Evolutionary conservation across 2,888 invertebrate species (phyloP).

Genomic region (Sepioteuthis lessoniana): DNA sequence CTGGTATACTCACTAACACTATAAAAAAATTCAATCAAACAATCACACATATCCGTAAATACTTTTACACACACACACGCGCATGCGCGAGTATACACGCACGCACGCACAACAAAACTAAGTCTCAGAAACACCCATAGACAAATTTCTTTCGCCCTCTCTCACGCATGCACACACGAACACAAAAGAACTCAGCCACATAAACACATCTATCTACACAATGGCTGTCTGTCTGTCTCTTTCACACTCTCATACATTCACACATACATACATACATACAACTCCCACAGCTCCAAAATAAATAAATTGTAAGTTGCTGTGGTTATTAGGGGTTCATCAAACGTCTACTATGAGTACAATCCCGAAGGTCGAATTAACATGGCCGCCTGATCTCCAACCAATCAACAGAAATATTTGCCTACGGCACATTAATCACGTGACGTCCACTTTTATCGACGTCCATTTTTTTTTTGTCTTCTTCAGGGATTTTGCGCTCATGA

Average conservation of each 20-base stretch:
- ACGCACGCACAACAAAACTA: too few relatives aligned
- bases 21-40: too few relatives aligned
- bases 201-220: neutral
- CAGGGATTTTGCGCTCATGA: neutral
- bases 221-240: too few relatives aligned
- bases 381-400: slow-evolving; percentile 21
- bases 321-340: neutral
- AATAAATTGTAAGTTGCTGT: slow-evolving; percentile 15
- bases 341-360: neutral
- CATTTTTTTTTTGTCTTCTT: neutral
- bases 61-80: too few relatives aligned
- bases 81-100: too few relatives aligned
- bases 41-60: too few relatives aligned
- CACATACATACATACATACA: neutral
- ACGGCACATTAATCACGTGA: slow-evolving; percentile 10
- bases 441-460: neutral
- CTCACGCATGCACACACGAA: too few relatives aligned
- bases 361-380: slow-evolving; percentile 15
- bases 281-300: too few relatives aligned
- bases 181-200: neutral
- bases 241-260: neutral
- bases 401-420: neutral
- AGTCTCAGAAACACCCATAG: neutral
- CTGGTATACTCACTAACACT: too few relatives aligned
- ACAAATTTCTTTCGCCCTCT: neutral